Evolutionary conservation across 2,113 vertebrate genomes (phyloP).

Genomic region (Malaclemys terrapin): DNA sequence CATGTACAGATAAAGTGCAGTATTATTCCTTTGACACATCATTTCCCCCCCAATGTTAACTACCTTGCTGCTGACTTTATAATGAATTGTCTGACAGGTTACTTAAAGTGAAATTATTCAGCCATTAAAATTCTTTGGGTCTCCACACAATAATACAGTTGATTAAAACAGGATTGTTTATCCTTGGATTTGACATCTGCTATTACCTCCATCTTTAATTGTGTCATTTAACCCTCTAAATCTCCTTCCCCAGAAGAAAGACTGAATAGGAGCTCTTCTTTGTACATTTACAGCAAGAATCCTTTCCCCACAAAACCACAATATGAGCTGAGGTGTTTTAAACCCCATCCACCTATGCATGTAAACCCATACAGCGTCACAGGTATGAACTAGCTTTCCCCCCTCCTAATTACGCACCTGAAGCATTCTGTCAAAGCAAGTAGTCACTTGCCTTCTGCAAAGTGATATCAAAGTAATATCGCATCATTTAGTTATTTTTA

Average conservation of each 20-base stretch:
- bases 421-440: constrained; percentile 32
- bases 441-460: neutral
- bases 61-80: neutral
- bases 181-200: neutral
- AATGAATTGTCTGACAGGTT: neutral
- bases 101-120: neutral
- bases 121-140: constrained; percentile 17
- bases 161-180: neutral
- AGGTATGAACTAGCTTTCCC: constrained; percentile 22
- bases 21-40: neutral
- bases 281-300: constrained; percentile 10
- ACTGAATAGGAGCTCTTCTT: neutral
- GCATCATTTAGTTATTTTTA: neutral
- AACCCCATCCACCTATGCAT: neutral
- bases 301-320: neutral
- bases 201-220: neutral
- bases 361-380: constrained; percentile 34
- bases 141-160: neutral
- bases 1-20: neutral
- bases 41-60: neutral
- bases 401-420: neutral
- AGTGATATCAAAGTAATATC: neutral
- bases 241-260: neutral
- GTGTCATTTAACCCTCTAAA: constrained; percentile 4
- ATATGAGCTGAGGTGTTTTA: neutral